Conservation (phyloP, 2,888 invertebrate genomes). For the Girardia tigrina region DNA sequence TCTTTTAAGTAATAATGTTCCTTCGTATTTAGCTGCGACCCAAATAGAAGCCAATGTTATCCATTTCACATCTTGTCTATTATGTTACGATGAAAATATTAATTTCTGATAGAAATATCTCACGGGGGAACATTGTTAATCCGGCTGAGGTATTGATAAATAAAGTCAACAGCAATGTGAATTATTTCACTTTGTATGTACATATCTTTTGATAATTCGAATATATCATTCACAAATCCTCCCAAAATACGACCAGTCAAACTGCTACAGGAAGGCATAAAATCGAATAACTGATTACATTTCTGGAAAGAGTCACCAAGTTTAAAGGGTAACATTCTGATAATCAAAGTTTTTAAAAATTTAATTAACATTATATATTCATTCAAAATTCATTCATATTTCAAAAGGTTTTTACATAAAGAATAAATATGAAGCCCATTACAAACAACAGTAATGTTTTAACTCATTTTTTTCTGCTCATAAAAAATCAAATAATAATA, state of each 20-base stretch:
- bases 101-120: background rate
- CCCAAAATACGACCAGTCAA: background rate
- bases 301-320: too few relatives aligned
- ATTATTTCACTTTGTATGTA: background rate
- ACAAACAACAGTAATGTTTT: too few relatives aligned
- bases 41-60: background rate
- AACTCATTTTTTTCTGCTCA: too few relatives aligned
- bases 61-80: background rate
- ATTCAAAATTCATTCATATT: too few relatives aligned
- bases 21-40: background rate
- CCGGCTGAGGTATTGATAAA: background rate
- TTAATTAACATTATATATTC: too few relatives aligned
- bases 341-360: too few relatives aligned
- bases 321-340: too few relatives aligned
- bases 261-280: background rate
- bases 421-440: too few relatives aligned
- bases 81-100: background rate
- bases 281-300: background rate
- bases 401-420: too few relatives aligned
- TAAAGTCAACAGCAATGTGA: background rate
- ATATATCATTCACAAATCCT: background rate
- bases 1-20: background rate
- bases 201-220: background rate
- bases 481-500: too few relatives aligned
- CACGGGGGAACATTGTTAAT: conserved; percentile 1